A percentile compares a stretch with the other conserved stretches of the same genome.
Conservation (phyloP, 2,797 vertebrate species). For the Periparus ater region DNA sequence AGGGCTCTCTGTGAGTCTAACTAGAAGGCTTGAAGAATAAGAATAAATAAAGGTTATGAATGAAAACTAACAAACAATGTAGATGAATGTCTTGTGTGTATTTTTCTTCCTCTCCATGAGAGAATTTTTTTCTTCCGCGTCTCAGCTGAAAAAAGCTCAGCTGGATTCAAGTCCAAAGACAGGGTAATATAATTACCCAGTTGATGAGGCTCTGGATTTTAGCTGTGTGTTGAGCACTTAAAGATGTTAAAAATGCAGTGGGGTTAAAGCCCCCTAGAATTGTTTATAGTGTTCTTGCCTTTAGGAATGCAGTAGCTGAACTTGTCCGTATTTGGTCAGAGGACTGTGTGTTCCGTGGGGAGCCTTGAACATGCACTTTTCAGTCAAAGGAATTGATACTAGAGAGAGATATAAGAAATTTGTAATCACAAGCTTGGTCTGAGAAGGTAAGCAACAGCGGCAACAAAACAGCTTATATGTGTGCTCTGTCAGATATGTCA, state of each 20-base stretch:
- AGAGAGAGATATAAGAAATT: background rate
- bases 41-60: background rate
- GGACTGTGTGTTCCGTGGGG: background rate
- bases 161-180: background rate
- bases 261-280: background rate
- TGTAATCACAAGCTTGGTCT: background rate
- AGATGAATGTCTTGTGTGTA: background rate
- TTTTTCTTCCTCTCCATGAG: background rate
- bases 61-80: background rate
- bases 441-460: background rate
- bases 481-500: background rate
- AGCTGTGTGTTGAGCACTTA: background rate
- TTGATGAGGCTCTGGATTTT: background rate
- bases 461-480: background rate
- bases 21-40: background rate
- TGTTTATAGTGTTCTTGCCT: background rate
- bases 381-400: background rate
- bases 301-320: background rate
- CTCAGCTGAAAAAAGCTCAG: background rate
- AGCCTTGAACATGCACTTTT: background rate
- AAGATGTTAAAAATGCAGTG: background rate
- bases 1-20: background rate
- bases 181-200: background rate
- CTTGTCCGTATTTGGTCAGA: background rate
- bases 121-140: background rate